Conservation (phyloP, 2,113 vertebrate genomes). For the Chloroceryle aenea region DNA sequence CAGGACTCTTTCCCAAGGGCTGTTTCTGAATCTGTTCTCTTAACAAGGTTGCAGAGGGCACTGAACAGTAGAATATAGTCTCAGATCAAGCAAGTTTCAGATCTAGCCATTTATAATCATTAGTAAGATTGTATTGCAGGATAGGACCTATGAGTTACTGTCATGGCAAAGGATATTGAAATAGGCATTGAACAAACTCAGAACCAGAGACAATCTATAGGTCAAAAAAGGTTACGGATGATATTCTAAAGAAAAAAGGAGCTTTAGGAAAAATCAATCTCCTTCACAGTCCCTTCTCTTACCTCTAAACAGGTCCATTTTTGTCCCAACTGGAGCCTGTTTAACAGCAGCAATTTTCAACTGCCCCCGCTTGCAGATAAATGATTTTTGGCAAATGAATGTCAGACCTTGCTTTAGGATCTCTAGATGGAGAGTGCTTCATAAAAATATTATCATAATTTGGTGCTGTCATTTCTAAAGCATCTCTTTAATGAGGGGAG, state of each 20-base stretch:
- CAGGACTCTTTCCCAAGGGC: neutral
- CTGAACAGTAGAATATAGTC: neutral
- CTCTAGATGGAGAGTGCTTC: neutral
- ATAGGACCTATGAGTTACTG: conserved; percentile 21
- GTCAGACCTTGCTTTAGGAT: neutral
- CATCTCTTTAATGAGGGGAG: conserved; percentile 50
- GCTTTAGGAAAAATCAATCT: neutral
- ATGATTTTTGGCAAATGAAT: neutral
- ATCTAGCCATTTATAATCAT: conserved; percentile 37
- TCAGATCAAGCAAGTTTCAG: conserved; percentile 18
- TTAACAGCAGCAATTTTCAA: neutral
- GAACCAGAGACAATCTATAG: neutral
- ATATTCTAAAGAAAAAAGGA: neutral
- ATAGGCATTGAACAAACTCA: conserved; percentile 24
- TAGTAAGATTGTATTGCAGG: neutral
- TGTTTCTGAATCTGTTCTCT: neutral
- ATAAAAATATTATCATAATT: conserved; percentile 56
- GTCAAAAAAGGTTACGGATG: neutral
- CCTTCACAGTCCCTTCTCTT: neutral
- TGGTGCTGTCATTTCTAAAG: conserved; percentile 66
- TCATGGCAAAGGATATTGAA: neutral
- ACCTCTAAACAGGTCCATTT: neutral
- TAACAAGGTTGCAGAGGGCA: conserved; percentile 9
- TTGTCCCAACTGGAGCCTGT: fast-evolving
- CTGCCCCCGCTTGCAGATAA: neutral